These are phyloP conservation scores for Acanthurus tractus DNA, from an alignment of 2,797 vertebrate species.

Conservation along the genomic window DNA sequence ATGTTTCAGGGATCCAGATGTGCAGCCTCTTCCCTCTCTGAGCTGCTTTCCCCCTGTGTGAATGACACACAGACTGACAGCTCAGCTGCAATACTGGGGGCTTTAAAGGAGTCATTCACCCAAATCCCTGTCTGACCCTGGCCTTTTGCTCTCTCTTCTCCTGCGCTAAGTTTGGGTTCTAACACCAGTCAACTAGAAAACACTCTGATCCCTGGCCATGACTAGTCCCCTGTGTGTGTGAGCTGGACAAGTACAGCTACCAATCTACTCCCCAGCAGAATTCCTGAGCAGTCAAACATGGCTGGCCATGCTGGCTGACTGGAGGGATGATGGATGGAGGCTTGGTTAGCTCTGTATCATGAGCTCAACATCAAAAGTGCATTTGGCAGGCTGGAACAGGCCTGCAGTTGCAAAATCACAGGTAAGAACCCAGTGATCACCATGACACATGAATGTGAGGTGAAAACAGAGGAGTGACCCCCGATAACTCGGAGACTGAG, in stretches of 20 bases:
- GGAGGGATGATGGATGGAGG: constrained; percentile 80
- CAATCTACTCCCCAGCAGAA: constrained; percentile 71
- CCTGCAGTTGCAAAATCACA: constrained; percentile 26
- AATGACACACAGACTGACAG: constrained; percentile 40
- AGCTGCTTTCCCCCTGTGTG: not conserved
- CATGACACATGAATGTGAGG: constrained; percentile 26
- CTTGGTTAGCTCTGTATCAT: constrained; percentile 70
- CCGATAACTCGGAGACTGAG: constrained; percentile 18
- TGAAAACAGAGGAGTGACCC: constrained; percentile 7
- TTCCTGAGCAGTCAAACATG: constrained; percentile 73
- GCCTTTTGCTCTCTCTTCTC: constrained; percentile 45
- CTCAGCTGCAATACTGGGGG: constrained; percentile 32
- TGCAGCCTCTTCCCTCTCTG: constrained; percentile 3
- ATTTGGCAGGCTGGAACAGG: constrained; percentile 34
- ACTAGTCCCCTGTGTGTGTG: constrained; percentile 55
- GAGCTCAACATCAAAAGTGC: constrained; percentile 55
- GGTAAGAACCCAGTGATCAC: constrained; percentile 23
- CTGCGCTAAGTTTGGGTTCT: constrained; percentile 63
- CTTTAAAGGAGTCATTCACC: constrained; percentile 70
- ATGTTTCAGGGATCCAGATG: constrained; percentile 10
- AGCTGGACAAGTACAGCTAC: constrained; percentile 67
- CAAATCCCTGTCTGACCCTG: constrained; percentile 66
- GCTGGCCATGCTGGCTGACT: constrained; percentile 72
- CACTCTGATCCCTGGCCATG: constrained; percentile 57
- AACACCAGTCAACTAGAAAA: constrained; percentile 78